Conservation (phyloP, 2,113 vertebrate genomes). For the Hypanus sabinus region DNA sequence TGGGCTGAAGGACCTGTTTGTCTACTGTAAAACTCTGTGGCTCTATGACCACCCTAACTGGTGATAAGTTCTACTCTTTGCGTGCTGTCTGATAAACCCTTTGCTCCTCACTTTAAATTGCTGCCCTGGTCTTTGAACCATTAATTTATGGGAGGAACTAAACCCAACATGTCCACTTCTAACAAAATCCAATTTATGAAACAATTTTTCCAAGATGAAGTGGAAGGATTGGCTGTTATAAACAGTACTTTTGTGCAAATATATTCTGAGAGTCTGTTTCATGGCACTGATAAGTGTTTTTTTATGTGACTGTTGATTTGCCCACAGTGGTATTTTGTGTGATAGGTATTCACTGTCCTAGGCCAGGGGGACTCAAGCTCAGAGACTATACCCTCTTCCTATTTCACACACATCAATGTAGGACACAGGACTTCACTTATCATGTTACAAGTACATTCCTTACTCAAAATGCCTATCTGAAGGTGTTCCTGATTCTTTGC, state of each 20-base stretch:
- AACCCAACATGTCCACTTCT: not conserved
- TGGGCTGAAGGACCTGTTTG: too few relatives aligned
- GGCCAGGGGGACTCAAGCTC: too few relatives aligned
- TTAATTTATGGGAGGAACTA: too few relatives aligned
- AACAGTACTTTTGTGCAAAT: not conserved
- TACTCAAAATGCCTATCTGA: not conserved
- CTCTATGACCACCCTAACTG: too few relatives aligned
- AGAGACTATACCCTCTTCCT: not conserved
- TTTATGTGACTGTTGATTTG: not conserved
- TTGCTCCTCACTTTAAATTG: too few relatives aligned
- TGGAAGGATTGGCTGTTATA: not conserved
- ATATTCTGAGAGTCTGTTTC: not conserved
- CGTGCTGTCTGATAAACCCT: too few relatives aligned
- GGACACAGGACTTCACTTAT: not conserved
- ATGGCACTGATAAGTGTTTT: not conserved
- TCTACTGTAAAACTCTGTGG: too few relatives aligned
- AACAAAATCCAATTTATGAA: not conserved
- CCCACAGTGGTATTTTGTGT: not conserved
- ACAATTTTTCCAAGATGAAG: not conserved
- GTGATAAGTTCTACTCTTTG: too few relatives aligned
- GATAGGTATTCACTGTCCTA: too few relatives aligned
- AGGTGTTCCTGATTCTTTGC: not conserved
- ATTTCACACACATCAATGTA: not conserved
- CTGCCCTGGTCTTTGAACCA: too few relatives aligned
- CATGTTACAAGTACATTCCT: not conserved